Percentiles rank a stretch among this genome's conserved stretches.
These are phyloP conservation scores for Crotalus horridus DNA, from an alignment of 2,113 vertebrate species.

Conservation along the genomic window DNA sequence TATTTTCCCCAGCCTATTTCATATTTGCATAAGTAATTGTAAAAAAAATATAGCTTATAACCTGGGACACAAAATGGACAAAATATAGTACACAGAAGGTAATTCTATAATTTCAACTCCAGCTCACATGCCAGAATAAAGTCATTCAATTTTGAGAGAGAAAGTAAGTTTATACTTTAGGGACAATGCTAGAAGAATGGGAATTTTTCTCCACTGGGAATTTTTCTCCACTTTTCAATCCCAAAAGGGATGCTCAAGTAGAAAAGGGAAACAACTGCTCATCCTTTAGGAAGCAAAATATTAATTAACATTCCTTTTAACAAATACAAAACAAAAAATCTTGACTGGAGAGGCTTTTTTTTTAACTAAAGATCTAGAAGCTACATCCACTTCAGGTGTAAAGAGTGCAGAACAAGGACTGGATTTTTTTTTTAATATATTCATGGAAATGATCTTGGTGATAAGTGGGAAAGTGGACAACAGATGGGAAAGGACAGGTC, in stretches of 20 bases:
- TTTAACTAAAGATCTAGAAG: background rate
- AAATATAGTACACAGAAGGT: background rate
- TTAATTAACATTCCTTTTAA: background rate
- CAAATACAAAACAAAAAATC: background rate
- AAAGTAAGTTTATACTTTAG: background rate
- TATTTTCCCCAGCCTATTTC: background rate
- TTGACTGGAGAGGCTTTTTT: background rate
- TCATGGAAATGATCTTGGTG: background rate
- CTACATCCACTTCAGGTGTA: background rate
- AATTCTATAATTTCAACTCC: background rate
- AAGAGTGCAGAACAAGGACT: background rate
- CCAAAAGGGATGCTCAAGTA: background rate
- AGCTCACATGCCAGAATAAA: background rate
- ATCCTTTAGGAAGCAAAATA: background rate
- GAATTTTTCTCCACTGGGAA: background rate
- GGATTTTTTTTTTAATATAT: background rate
- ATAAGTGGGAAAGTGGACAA: background rate
- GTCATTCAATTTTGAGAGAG: background rate
- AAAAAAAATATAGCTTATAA: background rate
- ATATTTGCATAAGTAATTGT: background rate
- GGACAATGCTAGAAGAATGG: background rate
- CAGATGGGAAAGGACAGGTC: too few species aligned
- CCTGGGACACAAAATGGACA: background rate
- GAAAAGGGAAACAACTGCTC: background rate
- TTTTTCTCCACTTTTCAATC: background rate